A percentile compares a stretch with the other conserved stretches of the same genome.
Conservation (phyloP, 2,888 invertebrate genomes). For the Tenodera sinensis region DNA sequence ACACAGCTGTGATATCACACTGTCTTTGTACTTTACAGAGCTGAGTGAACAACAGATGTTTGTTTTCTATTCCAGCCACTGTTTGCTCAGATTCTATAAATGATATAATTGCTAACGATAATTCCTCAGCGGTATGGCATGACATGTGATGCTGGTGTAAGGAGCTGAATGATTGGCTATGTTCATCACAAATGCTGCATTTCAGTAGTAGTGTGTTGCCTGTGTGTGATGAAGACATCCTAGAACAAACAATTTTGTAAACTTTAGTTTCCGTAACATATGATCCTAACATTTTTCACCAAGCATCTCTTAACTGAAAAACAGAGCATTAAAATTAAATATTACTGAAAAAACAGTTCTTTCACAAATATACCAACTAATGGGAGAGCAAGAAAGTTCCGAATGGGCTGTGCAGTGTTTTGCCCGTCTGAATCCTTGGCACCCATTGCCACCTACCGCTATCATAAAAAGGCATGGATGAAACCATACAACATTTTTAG, state of each 20-base stretch:
- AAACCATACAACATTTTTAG: too few relatives aligned
- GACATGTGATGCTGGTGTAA: constrained; percentile 29
- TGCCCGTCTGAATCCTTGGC: too few relatives aligned
- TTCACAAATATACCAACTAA: too few relatives aligned
- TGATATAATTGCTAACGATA: constrained; percentile 28
- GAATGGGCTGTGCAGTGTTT: too few relatives aligned
- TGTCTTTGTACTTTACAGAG: neutral
- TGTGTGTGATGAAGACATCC: neutral
- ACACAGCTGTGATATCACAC: neutral
- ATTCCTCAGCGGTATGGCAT: constrained; percentile 28
- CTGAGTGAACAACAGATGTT: neutral
- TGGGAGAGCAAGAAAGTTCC: too few relatives aligned
- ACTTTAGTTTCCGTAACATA: too few relatives aligned
- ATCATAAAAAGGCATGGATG: too few relatives aligned
- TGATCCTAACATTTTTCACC: too few relatives aligned
- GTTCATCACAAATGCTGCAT: constrained; percentile 6
- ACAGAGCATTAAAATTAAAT: too few relatives aligned
- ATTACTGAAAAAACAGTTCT: too few relatives aligned
- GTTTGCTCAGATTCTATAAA: constrained; percentile 6
- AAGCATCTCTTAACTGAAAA: too few relatives aligned
- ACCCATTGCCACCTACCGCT: too few relatives aligned
- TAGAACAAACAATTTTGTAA: neutral
- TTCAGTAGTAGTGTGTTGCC: neutral
- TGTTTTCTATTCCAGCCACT: neutral
- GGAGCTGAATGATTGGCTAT: neutral